A percentile compares a stretch with the other conserved stretches of the same genome.
These are phyloP conservation scores for Enteromius afrohamiltoni DNA, from an alignment of 2,797 vertebrate genomes.

Conservation along the genomic window DNA sequence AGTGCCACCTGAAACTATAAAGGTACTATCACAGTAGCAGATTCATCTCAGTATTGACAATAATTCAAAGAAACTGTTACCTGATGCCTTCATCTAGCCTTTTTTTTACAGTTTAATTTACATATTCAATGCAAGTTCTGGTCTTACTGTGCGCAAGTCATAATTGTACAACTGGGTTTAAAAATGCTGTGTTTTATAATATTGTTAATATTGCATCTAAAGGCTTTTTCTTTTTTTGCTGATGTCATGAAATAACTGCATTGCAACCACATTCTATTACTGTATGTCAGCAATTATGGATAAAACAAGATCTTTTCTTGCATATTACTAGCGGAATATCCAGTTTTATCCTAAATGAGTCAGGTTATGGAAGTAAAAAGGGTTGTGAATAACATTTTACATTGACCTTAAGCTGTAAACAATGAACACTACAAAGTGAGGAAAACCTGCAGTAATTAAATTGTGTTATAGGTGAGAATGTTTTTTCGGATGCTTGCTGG, in stretches of 20 bases:
- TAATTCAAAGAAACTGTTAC: not conserved
- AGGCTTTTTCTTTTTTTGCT: not conserved
- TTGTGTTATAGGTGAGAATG: not conserved
- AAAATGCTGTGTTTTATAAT: not conserved
- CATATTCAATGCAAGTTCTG: not conserved
- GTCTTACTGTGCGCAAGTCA: too few relatives aligned
- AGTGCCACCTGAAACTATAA: conserved; percentile 95
- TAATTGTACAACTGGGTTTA: not conserved
- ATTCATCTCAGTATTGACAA: not conserved
- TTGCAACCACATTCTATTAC: not conserved
- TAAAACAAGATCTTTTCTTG: not conserved
- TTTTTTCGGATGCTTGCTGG: not conserved
- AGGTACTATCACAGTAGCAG: conserved; percentile 78
- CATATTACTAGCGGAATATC: not conserved
- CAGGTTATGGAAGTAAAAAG: too few relatives aligned
- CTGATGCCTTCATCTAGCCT: not conserved
- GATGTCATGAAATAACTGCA: not conserved
- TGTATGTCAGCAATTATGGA: not conserved
- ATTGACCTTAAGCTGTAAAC: not conserved
- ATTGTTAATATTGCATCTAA: not conserved
- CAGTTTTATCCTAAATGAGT: not conserved
- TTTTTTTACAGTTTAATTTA: not conserved
- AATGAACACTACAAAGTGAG: not conserved
- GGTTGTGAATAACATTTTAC: not conserved
- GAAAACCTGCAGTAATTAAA: not conserved